These are phyloP conservation scores for Mormyrops boulengeri DNA, from an alignment of 2,797 vertebrate genomes.

Conservation along the genomic window DNA sequence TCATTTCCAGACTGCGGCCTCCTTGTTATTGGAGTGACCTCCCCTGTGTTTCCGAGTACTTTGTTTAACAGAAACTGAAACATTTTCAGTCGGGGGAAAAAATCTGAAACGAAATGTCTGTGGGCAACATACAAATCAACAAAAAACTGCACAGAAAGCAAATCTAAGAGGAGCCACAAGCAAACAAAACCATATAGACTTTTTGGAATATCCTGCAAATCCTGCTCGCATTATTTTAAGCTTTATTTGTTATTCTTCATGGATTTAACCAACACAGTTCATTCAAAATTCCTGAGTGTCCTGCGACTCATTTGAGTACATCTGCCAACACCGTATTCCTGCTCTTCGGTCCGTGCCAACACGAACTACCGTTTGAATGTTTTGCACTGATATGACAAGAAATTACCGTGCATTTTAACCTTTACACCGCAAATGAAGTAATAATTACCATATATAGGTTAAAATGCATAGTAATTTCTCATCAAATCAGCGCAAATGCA, in stretches of 20 bases:
- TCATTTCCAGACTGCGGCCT: not conserved
- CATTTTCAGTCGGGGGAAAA: not conserved
- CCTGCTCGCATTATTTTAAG: not conserved
- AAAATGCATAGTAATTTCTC: too few species aligned
- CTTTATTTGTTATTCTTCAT: not conserved
- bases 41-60: not conserved
- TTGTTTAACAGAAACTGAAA: not conserved
- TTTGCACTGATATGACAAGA: too few species aligned
- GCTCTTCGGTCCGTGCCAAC: not conserved
- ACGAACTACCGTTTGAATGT: not conserved
- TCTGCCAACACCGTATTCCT: not conserved
- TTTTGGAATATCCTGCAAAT: not conserved
- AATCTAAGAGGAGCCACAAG: not conserved
- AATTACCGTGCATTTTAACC: not conserved
- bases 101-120: not conserved
- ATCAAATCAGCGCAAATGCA: too few species aligned
- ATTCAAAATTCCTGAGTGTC: not conserved
- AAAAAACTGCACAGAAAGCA: not conserved
- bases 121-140: too few species aligned
- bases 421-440: too few species aligned
- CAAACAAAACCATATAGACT: not conserved
- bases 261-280: not conserved
- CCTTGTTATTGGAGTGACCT: not conserved
- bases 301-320: not conserved
- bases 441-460: too few species aligned